Base-by-base conservation (phyloP, 37 sponge, comb jelly and placozoan species). In the Chondrosia reniformis region DNA sequence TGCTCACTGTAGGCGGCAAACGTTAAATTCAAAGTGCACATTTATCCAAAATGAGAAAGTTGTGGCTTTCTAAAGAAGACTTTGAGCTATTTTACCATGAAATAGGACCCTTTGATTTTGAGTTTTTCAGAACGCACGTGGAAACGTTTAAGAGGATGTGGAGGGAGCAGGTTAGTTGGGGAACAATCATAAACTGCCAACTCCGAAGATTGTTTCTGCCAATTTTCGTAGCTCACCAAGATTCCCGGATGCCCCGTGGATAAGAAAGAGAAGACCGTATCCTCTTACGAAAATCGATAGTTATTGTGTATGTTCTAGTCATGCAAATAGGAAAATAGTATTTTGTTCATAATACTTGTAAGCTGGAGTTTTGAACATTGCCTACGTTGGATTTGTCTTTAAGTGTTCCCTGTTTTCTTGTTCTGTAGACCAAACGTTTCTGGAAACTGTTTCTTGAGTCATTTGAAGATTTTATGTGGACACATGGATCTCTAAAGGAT, bases 141-240 rank as follows among this genome's bases (percentile, higher is more conserved):
- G 85, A 66, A 8, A 67, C 90, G 19, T 89, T 89, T 46, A 89
- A 89, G 54, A 45, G 90, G 34, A 89, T 89, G 90, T 89, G 90
- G 90, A 30, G 64, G 13, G 90, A 89, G 46, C 89, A 88, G 85
- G 89, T 80, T 30, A 62, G 81, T 10, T 3, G 24, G 38, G 30
- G 44, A 54, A n/a, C n/a, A n/a, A n/a, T n/a, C n/a, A n/a, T n/a
- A n/a, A n/a, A n/a, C n/a, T n/a, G n/a, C n/a, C n/a, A n/a, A n/a
- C n/a, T n/a, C n/a, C n/a, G n/a, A n/a, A n/a, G n/a, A n/a, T n/a
- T n/a, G n/a, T n/a, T n/a, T n/a, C n/a, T n/a, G n/a, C n/a, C n/a
- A n/a, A n/a, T n/a, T n/a, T n/a, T n/a, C n/a, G n/a, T n/a, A n/a
- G n/a, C n/a, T n/a, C n/a, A n/a, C n/a, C n/a, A n/a, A n/a, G n/a